Evolutionary conservation across 2,888 invertebrate genomes (phyloP).

Genomic region (Eurois occulta): DNA sequence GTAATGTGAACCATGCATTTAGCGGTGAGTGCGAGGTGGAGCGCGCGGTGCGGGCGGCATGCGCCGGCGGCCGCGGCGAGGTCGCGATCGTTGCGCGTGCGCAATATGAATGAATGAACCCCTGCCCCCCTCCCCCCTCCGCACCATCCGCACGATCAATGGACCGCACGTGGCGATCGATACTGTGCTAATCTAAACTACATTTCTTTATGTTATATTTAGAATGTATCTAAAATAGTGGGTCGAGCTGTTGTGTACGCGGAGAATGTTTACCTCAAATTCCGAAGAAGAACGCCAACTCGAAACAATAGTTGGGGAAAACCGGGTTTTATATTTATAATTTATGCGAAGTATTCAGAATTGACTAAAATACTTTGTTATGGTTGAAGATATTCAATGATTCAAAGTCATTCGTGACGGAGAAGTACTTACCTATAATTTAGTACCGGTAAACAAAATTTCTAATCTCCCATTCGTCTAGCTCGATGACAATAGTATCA

Average conservation of each 20-base stretch:
- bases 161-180: constrained; percentile 85
- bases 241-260: constrained; percentile 24
- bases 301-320: constrained; percentile 37
- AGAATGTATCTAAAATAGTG: constrained; percentile 51
- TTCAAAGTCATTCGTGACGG: not conserved
- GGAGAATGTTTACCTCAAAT: constrained; percentile 38
- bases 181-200: constrained; percentile 74
- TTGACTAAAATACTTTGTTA: constrained; percentile 25
- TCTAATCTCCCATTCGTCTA: constrained; percentile 54
- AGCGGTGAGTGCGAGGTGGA: constrained; percentile 70
- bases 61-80: constrained; percentile 71
- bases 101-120: constrained; percentile 87
- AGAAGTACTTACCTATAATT: constrained; percentile 6
- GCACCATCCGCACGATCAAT: constrained; percentile 80
- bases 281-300: constrained; percentile 33
- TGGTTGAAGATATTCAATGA: constrained; percentile 10
- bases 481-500: constrained; percentile 69
- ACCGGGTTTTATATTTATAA: constrained; percentile 43
- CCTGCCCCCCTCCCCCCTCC: constrained; percentile 69
- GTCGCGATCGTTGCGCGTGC: constrained; percentile 81
- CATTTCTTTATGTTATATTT: constrained; percentile 53
- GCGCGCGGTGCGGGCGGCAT: constrained; percentile 66
- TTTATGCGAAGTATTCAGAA: constrained; percentile 23
- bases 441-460: constrained; percentile 32
- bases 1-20: constrained; percentile 76